Conservation (phyloP, 1,140 invertebrate genomes). For the Drosophila aff. region DNA sequence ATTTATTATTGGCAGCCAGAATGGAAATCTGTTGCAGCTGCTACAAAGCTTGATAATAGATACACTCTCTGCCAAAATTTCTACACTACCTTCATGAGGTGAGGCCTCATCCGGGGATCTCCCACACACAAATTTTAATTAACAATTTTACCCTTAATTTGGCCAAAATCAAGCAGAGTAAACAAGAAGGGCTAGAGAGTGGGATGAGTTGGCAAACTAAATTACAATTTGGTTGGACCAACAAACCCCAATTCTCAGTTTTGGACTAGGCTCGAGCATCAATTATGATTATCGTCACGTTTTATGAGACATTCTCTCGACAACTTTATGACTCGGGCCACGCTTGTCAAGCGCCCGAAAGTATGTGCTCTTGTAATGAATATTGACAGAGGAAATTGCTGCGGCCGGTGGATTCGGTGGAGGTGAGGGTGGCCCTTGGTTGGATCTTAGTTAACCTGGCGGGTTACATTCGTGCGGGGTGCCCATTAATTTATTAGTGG, state of each 20-base stretch:
- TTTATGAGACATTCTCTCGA: conserved; percentile 79
- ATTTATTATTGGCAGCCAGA: conserved; percentile 75
- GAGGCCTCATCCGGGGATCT: conserved; percentile 4
- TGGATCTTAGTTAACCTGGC: conserved; percentile 13
- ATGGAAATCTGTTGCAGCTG: conserved; percentile 66
- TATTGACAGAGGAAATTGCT: conserved; percentile 76
- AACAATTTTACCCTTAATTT: conserved; percentile 83
- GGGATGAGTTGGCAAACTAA: conserved; percentile 62
- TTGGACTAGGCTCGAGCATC: conserved; percentile 61
- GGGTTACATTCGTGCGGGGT: conserved; percentile 19
- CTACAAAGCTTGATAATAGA: conserved; percentile 42
- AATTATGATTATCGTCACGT: conserved; percentile 84
- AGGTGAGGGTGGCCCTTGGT: background rate
- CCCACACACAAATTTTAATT: conserved; percentile 80
- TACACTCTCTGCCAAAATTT: conserved; percentile 35
- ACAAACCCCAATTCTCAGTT: conserved; percentile 7
- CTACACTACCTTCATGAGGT: conserved; percentile 1
- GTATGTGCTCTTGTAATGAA: conserved; percentile 82
- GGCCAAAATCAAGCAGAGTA: conserved; percentile 52
- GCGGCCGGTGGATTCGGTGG: background rate
- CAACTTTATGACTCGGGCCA: conserved; percentile 77
- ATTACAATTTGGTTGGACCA: conserved; percentile 73
- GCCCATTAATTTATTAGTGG: conserved; percentile 55
- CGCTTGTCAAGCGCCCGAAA: conserved; percentile 64
- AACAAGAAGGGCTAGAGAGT: conserved; percentile 21